Base-by-base conservation (phyloP, 2,113 vertebrate species). In the Lagopus leucura region DNA sequence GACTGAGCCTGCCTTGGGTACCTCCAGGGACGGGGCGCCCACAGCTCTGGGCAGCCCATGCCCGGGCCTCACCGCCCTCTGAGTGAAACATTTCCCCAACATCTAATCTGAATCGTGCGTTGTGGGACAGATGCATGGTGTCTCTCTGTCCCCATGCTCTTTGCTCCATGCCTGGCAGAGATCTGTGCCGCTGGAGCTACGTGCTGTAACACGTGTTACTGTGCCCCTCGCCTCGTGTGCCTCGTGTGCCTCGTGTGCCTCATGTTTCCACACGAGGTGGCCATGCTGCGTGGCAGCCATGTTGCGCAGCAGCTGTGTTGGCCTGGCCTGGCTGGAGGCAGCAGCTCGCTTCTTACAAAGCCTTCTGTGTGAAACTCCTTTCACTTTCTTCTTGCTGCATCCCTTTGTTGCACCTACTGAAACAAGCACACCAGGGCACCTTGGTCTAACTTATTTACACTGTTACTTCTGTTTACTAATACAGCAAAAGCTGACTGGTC, bases 121-220 rank as follows among this genome's bases (percentile, higher is more conserved):
- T 6, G 55, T 12, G 40, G 74, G 72, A 22, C 1, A 0, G 5
- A 60, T 50, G 50, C 30, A 1, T 2, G 13, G 48, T 7, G 11
- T n/a, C 32, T 11, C 55, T 58, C 30, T 32, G 30, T 4, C 10
- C 16, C 54, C 16, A 3, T 19, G 55, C 30, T 17, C 55, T n/a
- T 11, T n/a, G 55, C 32, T 21, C 54, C 27, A 15, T 54, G 48
- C 20, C 7, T 50, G 15, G 52, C 27, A 54, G 27, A 30, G 52
- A 8, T 54, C 52, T 28, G 52, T 30, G 15, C 15, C 4, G 3
- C 52, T 30, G 52, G 52, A 16, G 15, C 27, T 54, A 54, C 52
- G 9, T 52, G 12, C 27, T 54, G 50, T 28, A 54, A 54, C 13
- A 25, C 2, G 27, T 28, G 50, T 25, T 52, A 25, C 50, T 27